Conservation (phyloP, 2,113 vertebrate species). For the Triplophysa tibetana region DNA sequence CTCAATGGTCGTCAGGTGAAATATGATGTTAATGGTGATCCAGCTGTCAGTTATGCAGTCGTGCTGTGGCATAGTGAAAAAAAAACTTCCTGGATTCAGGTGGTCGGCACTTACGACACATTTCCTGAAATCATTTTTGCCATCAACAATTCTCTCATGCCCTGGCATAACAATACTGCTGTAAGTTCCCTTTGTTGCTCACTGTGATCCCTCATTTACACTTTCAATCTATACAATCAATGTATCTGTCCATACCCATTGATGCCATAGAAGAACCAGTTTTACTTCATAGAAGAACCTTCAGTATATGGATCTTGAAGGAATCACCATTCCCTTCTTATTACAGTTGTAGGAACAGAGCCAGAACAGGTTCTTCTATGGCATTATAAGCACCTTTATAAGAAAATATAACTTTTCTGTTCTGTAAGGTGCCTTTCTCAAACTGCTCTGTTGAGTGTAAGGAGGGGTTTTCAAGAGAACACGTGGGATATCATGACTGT, state of each 20-base stretch:
- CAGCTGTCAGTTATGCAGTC: conserved; percentile 69
- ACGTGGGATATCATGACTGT: conserved; percentile 23
- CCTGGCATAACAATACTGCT: conserved; percentile 68
- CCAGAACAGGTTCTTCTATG: too few relatives aligned
- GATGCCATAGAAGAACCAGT: too few relatives aligned
- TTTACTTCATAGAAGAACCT: too few relatives aligned
- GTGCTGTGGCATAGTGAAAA: conserved; percentile 74
- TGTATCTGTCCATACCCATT: not conserved
- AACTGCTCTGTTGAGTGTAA: conserved; percentile 51
- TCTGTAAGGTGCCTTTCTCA: conserved; percentile 37
- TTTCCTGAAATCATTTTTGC: conserved; percentile 58
- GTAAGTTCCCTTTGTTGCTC: conserved; percentile 53
- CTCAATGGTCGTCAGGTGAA: conserved; percentile 68
- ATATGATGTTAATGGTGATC: conserved; percentile 75
- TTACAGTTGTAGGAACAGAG: too few relatives aligned
- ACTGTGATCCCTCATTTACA: not conserved
- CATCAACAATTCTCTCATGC: conserved; percentile 66
- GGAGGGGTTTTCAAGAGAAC: conserved; percentile 16
- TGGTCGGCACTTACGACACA: conserved; percentile 70
- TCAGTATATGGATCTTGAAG: too few relatives aligned
- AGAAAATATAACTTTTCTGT: not conserved
- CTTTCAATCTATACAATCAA: not conserved
- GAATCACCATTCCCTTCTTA: too few relatives aligned
- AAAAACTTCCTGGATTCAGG: conserved; percentile 50
- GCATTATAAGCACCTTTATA: too few relatives aligned